Evolutionary conservation across 2,113 vertebrate species (phyloP).

Genomic region (Peromyscus leucopus): DNA sequence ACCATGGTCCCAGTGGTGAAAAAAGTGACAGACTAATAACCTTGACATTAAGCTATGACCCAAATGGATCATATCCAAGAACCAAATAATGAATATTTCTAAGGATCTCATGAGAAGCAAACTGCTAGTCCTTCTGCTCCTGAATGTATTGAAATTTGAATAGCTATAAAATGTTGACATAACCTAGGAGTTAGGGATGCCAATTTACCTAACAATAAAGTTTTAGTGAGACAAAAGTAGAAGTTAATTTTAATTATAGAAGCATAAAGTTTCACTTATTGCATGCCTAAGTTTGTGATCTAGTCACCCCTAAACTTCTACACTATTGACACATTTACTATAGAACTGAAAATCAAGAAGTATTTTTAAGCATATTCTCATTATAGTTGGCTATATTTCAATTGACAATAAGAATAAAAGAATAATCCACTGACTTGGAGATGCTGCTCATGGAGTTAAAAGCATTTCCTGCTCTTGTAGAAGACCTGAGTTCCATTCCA

Average conservation of each 20-base stretch:
- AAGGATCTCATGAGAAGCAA: background rate
- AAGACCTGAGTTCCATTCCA: background rate
- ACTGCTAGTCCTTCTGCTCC: background rate
- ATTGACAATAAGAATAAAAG: constrained; percentile 49
- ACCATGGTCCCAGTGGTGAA: background rate
- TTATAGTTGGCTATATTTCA: constrained; percentile 58
- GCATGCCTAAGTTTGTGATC: constrained; percentile 4
- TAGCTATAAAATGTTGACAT: constrained; percentile 38
- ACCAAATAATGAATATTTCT: constrained; percentile 33
- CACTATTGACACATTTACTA: background rate
- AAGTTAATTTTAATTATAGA: constrained; percentile 62
- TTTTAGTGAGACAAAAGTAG: constrained; percentile 23
- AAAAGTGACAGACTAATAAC: constrained; percentile 15
- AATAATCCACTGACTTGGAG: background rate
- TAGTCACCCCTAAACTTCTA: background rate
- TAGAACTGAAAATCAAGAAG: constrained; percentile 1
- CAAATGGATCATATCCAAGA: constrained; percentile 32
- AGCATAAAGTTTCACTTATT: constrained; percentile 48
- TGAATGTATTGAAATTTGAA: constrained; percentile 6
- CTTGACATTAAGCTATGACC: background rate
- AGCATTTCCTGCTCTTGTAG: background rate
- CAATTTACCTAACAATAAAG: constrained; percentile 35
- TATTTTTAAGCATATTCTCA: constrained; percentile 27
- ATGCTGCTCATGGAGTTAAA: background rate
- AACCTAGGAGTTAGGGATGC: constrained; percentile 2